phyloP scores from a whole-genome alignment of 1,140 invertebrate genomes.

The Panagrolaimus sp. region DNA sequence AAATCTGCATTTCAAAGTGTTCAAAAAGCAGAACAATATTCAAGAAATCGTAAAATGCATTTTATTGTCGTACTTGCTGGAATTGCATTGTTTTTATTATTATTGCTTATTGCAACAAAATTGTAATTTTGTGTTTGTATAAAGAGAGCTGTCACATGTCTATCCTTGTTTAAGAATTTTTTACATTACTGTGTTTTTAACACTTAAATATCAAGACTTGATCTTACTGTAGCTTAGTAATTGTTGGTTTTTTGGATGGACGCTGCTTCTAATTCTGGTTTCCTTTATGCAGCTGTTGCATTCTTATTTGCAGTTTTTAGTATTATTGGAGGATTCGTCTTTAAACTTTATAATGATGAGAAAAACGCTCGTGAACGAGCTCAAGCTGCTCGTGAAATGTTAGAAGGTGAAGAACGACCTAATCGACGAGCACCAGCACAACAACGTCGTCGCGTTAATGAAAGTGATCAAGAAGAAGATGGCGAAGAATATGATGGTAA shows the following conservation, averaged over 20 bases:
- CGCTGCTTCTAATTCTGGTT: background rate
- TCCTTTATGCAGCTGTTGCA: conserved; percentile 12
- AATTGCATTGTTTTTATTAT: conserved; percentile 59
- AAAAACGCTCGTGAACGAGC: conserved; percentile 17
- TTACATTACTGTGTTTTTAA: background rate
- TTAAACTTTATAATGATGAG: conserved; percentile 39
- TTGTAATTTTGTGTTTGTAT: conserved; percentile 49
- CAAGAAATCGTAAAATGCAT: conserved; percentile 62
- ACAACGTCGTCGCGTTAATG: background rate
- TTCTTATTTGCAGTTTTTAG: conserved; percentile 20
- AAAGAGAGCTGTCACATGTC: background rate
- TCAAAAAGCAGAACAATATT: conserved; percentile 62
- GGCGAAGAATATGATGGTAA: conserved; percentile 15
- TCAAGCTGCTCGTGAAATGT: conserved; percentile 27
- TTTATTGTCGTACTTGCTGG: conserved; percentile 59
- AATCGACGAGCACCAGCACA: background rate
- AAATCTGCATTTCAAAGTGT: conserved; percentile 61
- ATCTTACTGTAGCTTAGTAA: background rate
- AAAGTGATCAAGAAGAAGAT: background rate
- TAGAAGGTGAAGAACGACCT: conserved; percentile 11
- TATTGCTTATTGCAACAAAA: conserved; percentile 61
- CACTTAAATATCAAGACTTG: background rate
- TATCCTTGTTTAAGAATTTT: background rate
- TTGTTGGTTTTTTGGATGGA: background rate
- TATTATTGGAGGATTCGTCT: conserved; percentile 23